Evolutionary conservation across 2,797 vertebrate species (phyloP), one percentile per base, ranked within the genome.

Genomic region (Arnoldichthys spilopterus): DNA sequence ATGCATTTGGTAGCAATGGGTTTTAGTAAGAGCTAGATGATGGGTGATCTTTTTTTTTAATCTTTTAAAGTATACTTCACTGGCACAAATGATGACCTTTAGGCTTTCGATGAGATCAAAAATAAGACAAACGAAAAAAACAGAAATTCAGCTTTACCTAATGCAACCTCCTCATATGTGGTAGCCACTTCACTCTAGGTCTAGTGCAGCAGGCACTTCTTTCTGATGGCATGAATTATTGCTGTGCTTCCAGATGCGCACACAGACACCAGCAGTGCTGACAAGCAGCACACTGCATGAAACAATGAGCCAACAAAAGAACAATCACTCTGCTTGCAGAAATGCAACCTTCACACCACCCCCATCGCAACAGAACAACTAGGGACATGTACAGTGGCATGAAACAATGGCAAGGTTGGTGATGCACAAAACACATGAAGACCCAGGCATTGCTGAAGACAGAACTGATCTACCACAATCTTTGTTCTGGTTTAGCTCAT

Each of bases 261-360:
- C 8, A 63, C 45, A 63, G 47, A 74, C 62, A 76, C 62, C 22
- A 67, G 16, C 16, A 43, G 16, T 43, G 18, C 32, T 75, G 26
- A 67, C 9, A 67, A 32, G 51, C 20, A 45, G 26, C 16, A 30
- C 20, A 43, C 11, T 43, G 34, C 18, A 58, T 76, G 18, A 40
- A 66, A 56, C 22, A 67, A 28, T 54, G 26, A 54, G 34, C 63
- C 74, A 68, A 43, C 34, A 45, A 32, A 45, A 45, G 61, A 26
- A 54, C 51, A 64, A 58, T 68, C 51, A 30, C 34, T 56, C 51
- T 30, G 37, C 74, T 37, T 68, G 15, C 49, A 76, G 24, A 76
- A 66, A 67, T 11, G 28, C 37, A 68, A 68, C 28, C 13, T n/a
- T 74, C 43, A 74, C 30, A 74, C 45, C 24, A 16, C 47, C 20